Percentiles rank a stretch among this genome's conserved stretches.
Conservation (phyloP, 1,140 invertebrate genomes). For the Sitophilus oryzae region DNA sequence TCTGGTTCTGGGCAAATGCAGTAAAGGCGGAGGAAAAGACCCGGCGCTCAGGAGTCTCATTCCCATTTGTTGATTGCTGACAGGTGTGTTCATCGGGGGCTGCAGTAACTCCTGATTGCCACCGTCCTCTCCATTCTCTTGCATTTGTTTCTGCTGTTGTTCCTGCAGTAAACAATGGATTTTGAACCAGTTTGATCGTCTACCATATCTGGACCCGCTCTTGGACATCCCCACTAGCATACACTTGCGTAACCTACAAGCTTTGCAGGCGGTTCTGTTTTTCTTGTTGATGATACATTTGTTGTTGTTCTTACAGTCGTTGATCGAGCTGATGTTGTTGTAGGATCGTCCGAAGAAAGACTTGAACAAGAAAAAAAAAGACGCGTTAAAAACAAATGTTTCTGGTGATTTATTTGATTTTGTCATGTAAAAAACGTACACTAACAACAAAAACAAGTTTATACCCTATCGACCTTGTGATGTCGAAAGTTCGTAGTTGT, state of each 20-base stretch:
- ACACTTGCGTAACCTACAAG: constrained; percentile 89
- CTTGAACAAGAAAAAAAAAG: constrained; percentile 63
- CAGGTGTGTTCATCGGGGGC: constrained; percentile 32
- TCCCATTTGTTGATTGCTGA: constrained; percentile 46
- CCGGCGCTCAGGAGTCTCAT: constrained; percentile 38
- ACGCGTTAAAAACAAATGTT: no score
- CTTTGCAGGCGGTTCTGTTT: constrained; percentile 92
- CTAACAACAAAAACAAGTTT: no score
- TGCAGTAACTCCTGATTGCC: constrained; percentile 17
- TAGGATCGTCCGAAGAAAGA: constrained; percentile 96
- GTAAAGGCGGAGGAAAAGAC: constrained; percentile 44
- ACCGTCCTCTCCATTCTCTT: constrained; percentile 38
- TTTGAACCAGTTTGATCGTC: constrained; percentile 92
- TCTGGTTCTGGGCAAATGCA: constrained; percentile 49
- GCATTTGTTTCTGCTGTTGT: constrained; percentile 49
- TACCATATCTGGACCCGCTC: constrained; percentile 82
- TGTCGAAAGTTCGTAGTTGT: no score
- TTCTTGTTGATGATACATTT: constrained; percentile 94
- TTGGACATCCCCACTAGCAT: constrained; percentile 95
- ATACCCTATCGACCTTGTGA: no score
- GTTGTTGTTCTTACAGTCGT: constrained; percentile 89
- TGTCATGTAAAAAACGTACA: no score
- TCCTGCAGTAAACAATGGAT: constrained; percentile 83
- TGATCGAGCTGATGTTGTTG: constrained; percentile 86
- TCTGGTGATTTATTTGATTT: no score